Percentiles rank a stretch among this genome's conserved stretches.
phyloP scores from a whole-genome alignment of 1,140 invertebrate genomes.

The Dermatophagoides farinae region DNA sequence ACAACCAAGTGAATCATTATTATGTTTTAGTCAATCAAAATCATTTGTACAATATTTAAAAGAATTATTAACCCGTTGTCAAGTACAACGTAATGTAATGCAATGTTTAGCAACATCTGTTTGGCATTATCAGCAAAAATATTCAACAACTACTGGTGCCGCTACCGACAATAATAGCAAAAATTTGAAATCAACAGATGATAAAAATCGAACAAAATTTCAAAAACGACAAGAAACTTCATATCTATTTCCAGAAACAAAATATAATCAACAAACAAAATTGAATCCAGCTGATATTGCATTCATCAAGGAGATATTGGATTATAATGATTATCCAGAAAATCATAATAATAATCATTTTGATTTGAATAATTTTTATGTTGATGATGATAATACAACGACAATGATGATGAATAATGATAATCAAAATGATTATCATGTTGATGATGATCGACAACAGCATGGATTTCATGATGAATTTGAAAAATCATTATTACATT shows the following conservation, averaged over 20 bases:
- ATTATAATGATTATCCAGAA: not conserved
- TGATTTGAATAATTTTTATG: too few relatives aligned
- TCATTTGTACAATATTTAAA: slow-evolving; percentile 61
- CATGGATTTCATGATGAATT: slow-evolving; percentile 16
- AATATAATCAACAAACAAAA: not conserved
- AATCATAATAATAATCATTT: not conserved
- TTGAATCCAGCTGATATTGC: not conserved
- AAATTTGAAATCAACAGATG: not conserved
- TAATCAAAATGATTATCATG: not conserved
- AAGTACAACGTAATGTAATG: slow-evolving; percentile 67
- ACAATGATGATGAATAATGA: not conserved
- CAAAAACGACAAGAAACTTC: not conserved
- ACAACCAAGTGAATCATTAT: not conserved
- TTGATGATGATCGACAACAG: slow-evolving; percentile 2
- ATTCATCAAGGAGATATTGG: not conserved
- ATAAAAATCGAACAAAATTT: not conserved
- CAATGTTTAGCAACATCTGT: slow-evolving; percentile 62
- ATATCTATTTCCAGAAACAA: not conserved
- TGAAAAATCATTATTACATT: slow-evolving; percentile 15
- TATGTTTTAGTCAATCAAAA: not conserved
- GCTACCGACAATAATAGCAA: not conserved
- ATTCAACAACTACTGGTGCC: not conserved
- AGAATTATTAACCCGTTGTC: slow-evolving; percentile 55
- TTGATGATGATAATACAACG: not conserved
- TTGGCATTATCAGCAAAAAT: slow-evolving; percentile 32